Evolutionary conservation across 2,888 invertebrate genomes (phyloP), one percentile per base, ranked within the genome.

Genomic region (Sericinus montela): DNA sequence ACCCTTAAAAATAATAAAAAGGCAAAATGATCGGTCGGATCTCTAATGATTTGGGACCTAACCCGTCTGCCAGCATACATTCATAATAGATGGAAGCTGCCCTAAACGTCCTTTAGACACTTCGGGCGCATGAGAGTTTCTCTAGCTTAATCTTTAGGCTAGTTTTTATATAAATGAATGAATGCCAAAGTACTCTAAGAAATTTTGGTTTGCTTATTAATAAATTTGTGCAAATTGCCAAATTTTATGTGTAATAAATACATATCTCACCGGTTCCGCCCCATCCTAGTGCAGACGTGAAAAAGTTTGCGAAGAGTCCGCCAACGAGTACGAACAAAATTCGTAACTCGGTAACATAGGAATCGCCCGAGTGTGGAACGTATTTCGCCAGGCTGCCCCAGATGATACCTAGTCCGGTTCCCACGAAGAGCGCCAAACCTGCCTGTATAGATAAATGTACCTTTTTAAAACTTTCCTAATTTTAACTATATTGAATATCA

Each of bases 311-410:
- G 34, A 79, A 73, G 23, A 87, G 66, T 28, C 85, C 87, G 1
- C 81, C 84, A 15, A 80, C 53, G 29, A 84, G 56, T 30, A 88
- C 79, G 57, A 80, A 72, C 8, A 83, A 63, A 14, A 87, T 64
- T 43, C 88, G 66, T 30, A 87, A 67, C 62, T 84, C 85, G 0
- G 73, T 69, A 45, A 77, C 73, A 61, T 75, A 87, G 36, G 52
- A 54, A 58, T 87, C 84, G 14, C 57, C 56, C 7, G 73, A 59
- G 59, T 75, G 72, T 0, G 87, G 87, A 45, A 81, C 53, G 35
- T 74, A 61, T 42, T 72, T 73, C 4, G 83, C 80, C 8, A 84
- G 57, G 50, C 64, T 65, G 45, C 87, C 88, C 81, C 85, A 85
- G 30, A 65, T 62, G 48, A 75, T 63, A 35, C 88, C 88, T 11